A percentile compares a stretch with the other conserved stretches of the same genome.
phyloP scores from a whole-genome alignment of 2,113 vertebrate genomes.

The Colistium nudipinnis region DNA sequence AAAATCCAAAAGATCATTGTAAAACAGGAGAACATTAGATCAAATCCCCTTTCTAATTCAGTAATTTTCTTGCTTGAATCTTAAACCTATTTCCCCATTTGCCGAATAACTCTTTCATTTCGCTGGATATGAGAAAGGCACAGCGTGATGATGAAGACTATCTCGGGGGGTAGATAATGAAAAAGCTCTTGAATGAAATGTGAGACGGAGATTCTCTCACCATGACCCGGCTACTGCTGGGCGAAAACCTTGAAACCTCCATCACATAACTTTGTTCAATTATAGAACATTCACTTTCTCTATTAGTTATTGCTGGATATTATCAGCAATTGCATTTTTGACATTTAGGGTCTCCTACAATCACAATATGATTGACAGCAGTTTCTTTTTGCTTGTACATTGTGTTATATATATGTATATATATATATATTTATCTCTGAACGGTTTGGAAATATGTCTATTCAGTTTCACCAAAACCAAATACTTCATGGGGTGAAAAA shows the following conservation, averaged over 20 bases:
- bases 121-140: slow-evolving; percentile 36
- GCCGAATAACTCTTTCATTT: slow-evolving; percentile 46
- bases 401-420: too few relatives aligned
- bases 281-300: too few relatives aligned
- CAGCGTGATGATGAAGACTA: slow-evolving; percentile 35
- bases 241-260: background rate
- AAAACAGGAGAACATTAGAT: slow-evolving; percentile 9
- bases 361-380: background rate
- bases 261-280: background rate
- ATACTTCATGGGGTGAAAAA: background rate
- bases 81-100: slow-evolving; percentile 34
- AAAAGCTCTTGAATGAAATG: slow-evolving; percentile 46
- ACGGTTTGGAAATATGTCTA: background rate
- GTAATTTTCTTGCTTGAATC: slow-evolving; percentile 36
- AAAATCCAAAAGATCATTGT: background rate
- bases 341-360: background rate
- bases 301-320: background rate
- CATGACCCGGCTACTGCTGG: slow-evolving; percentile 5
- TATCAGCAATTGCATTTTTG: background rate
- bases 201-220: slow-evolving; percentile 23
- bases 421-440: background rate
- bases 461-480: background rate
- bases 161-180: slow-evolving; percentile 35
- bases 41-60: slow-evolving; percentile 24
- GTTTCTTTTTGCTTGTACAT: background rate